Evolutionary conservation across 2,888 invertebrate species (phyloP).

Genomic region (Erynnis tages): DNA sequence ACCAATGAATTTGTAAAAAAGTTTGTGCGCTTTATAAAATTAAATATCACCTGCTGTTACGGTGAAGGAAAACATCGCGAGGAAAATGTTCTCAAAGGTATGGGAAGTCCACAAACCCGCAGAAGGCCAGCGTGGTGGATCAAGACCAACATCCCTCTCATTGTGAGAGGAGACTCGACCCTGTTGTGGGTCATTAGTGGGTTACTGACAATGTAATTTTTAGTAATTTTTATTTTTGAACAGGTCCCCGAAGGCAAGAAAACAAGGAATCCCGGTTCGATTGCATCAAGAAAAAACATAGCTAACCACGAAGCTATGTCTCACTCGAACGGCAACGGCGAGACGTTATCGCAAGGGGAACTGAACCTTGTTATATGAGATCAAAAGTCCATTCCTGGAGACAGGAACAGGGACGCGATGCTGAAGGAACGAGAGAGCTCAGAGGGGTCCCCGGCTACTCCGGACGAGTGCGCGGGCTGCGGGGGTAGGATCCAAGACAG

Average conservation of each 20-base stretch:
- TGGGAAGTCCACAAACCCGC: too few species aligned
- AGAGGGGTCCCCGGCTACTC: conserved; percentile 66
- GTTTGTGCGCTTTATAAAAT: too few species aligned
- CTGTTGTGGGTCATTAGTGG: too few species aligned
- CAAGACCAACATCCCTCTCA: too few species aligned
- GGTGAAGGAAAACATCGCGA: too few species aligned
- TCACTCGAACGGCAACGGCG: conserved; percentile 41
- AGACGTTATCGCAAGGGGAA: conserved; percentile 42
- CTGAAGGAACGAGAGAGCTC: conserved; percentile 85
- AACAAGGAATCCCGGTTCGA: conserved; percentile 35
- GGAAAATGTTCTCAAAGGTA: too few species aligned
- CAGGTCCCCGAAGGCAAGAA: conserved; percentile 29
- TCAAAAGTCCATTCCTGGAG: conserved; percentile 51
- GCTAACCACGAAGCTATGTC: conserved; percentile 48
- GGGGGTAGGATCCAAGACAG: conserved; percentile 83
- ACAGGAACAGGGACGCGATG: conserved; percentile 73
- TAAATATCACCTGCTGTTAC: too few species aligned
- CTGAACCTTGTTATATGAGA: conserved; percentile 66
- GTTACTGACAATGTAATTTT: too few species aligned
- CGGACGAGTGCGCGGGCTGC: conserved; percentile 83
- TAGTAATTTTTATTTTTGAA: conserved; percentile 26
- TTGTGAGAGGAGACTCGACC: too few species aligned
- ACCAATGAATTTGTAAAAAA: too few species aligned
- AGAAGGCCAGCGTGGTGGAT: too few species aligned
- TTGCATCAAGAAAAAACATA: conserved; percentile 36